phyloP scores from a whole-genome alignment of 2,113 vertebrate genomes.

The Nothobranchius furzeri region DNA sequence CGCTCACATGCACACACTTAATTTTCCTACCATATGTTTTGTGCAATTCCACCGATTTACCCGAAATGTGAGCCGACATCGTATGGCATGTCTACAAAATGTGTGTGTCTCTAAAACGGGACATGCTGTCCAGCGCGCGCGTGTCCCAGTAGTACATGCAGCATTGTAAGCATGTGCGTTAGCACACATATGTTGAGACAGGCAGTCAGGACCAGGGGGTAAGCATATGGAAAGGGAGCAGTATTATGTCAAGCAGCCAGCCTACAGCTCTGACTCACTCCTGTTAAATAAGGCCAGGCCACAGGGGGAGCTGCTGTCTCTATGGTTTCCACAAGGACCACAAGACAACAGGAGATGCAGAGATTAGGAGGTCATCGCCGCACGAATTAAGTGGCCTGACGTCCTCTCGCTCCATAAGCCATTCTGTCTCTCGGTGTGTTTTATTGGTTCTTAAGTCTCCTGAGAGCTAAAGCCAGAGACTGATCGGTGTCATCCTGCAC shows the following conservation, averaged over 20 bases:
- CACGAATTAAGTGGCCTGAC: conserved; percentile 55
- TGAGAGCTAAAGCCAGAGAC: conserved; percentile 9
- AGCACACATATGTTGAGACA: conserved; percentile 35
- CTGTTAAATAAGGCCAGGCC: conserved; percentile 68
- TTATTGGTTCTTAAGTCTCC: conserved; percentile 21
- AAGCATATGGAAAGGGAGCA: conserved; percentile 63
- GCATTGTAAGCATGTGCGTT: conserved; percentile 6
- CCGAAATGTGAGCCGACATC: not conserved
- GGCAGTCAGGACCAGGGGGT: conserved; percentile 40
- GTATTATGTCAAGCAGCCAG: conserved; percentile 57
- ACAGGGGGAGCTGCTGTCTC: conserved; percentile 68
- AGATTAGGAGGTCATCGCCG: conserved; percentile 52
- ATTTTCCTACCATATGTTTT: conserved; percentile 48
- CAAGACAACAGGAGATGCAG: conserved; percentile 59
- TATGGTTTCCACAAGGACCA: conserved; percentile 70
- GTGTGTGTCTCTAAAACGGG: conserved; percentile 1
- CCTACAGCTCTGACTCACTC: conserved; percentile 68
- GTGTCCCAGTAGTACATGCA: not conserved
- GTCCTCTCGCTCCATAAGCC: conserved; percentile 38
- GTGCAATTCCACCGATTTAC: not conserved
- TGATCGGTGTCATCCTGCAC: conserved; percentile 10
- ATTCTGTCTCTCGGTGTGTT: conserved; percentile 11
- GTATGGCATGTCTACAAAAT: not conserved
- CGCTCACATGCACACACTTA: conserved; percentile 7
- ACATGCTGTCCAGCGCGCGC: not conserved